Conservation (phyloP, 1,140 invertebrate genomes). For the Pinna nobilis region DNA sequence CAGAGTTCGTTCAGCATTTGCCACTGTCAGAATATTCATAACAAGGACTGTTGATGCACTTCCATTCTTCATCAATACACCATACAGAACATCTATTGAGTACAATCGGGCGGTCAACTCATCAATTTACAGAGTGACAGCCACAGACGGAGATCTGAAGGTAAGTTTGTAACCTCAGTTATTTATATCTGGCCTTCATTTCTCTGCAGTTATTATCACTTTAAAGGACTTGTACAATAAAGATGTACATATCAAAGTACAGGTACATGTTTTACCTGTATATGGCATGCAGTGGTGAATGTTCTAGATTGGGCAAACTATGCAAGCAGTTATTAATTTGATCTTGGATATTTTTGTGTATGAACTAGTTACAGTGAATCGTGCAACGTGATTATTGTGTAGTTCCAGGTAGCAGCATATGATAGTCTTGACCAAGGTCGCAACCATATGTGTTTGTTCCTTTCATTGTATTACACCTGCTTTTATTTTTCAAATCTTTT, state of each 20-base stretch:
- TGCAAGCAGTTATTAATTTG: too few species aligned
- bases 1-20: constrained; percentile 17
- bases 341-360: too few species aligned
- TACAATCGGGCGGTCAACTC: constrained; percentile 4
- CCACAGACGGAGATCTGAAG: not conserved
- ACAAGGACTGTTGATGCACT: constrained; percentile 7
- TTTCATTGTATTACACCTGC: too few species aligned
- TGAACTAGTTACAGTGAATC: too few species aligned
- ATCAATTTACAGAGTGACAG: constrained; percentile 12
- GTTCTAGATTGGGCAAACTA: too few species aligned
- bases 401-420: constrained; percentile 46
- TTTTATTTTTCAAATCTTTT: too few species aligned
- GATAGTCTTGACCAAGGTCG: constrained; percentile 43
- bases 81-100: constrained; percentile 5
- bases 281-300: too few species aligned
- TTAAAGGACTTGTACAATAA: too few species aligned
- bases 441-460: too few species aligned
- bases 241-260: too few species aligned
- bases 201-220: too few species aligned
- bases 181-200: not conserved
- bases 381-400: not conserved
- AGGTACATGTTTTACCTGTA: too few species aligned
- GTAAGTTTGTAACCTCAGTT: not conserved
- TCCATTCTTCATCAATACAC: constrained; percentile 16
- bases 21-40: constrained; percentile 15